These are phyloP conservation scores for Cyrtorhinus lividipennis DNA, from an alignment of 1,140 invertebrate species.

Conservation along the genomic window DNA sequence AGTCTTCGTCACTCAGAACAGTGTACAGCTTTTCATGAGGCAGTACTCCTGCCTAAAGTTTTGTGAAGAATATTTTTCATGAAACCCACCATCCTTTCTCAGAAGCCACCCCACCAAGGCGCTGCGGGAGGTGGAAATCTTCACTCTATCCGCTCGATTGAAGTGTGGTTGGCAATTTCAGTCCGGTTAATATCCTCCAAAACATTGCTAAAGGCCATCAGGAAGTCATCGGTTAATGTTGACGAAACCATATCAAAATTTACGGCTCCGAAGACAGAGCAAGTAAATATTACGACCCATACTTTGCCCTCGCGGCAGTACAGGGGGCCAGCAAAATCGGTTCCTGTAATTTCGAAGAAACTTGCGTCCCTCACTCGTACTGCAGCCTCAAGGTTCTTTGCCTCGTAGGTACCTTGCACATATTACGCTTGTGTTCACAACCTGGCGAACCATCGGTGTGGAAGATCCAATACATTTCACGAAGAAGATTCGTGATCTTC, in stretches of 20 bases:
- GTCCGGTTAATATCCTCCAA: slow-evolving; percentile 23
- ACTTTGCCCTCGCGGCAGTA: neutral
- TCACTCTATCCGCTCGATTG: slow-evolving; percentile 26
- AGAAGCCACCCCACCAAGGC: slow-evolving; percentile 32
- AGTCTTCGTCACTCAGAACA: slow-evolving; percentile 27
- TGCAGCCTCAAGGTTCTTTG: neutral
- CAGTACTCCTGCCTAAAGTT: slow-evolving; percentile 26
- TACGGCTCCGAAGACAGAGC: neutral
- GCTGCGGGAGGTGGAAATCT: slow-evolving; percentile 28
- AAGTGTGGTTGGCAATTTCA: slow-evolving; percentile 14
- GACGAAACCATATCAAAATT: neutral
- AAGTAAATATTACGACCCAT: neutral
- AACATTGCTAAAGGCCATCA: slow-evolving; percentile 15
- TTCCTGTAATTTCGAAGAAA: neutral
- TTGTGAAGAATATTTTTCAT: slow-evolving; percentile 27
- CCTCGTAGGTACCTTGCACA: neutral
- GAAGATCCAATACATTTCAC: neutral
- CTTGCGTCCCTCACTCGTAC: neutral
- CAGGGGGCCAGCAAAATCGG: neutral
- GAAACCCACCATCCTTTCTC: slow-evolving; percentile 30
- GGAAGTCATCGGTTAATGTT: neutral
- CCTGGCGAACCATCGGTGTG: neutral
- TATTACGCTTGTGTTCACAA: neutral
- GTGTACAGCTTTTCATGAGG: slow-evolving; percentile 28
- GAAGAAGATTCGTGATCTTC: neutral